Conservation (phyloP, 1,140 invertebrate genomes). For the Drosophila setifemur region DNA sequence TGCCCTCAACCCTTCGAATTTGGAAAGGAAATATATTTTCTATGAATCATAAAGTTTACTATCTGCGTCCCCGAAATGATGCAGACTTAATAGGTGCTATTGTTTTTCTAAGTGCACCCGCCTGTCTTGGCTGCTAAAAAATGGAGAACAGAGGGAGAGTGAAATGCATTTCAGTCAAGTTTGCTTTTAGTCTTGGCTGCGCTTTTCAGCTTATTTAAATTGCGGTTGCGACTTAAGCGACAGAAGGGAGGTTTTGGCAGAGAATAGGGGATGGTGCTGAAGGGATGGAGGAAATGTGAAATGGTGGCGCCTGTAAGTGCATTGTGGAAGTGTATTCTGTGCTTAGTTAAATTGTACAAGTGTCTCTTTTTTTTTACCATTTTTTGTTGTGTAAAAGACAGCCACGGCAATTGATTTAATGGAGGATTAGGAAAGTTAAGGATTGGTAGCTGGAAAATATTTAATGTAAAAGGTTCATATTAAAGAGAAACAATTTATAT, state of each 20-base stretch:
- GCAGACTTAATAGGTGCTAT: too few relatives aligned
- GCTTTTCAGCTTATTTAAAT: constrained; percentile 68
- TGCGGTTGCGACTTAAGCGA: constrained; percentile 29
- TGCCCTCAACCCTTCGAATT: too few relatives aligned
- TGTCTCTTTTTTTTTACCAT: constrained; percentile 6
- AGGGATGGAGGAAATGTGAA: constrained; percentile 14
- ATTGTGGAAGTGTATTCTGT: constrained; percentile 37
- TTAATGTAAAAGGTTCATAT: too few relatives aligned
- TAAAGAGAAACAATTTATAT: too few relatives aligned
- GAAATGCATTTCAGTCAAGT: constrained; percentile 57
- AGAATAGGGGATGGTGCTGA: neutral
- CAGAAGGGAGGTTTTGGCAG: neutral
- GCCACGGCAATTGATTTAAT: constrained; percentile 11
- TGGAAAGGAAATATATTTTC: too few relatives aligned
- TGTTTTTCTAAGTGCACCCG: too few relatives aligned
- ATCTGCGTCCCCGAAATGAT: too few relatives aligned
- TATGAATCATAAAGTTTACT: too few relatives aligned
- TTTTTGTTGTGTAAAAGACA: constrained; percentile 1
- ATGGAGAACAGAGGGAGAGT: neutral
- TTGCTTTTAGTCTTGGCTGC: constrained; percentile 59
- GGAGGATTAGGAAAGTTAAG: neutral
- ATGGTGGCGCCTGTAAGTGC: constrained; percentile 4
- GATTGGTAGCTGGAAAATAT: neutral
- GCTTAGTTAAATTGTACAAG: constrained; percentile 36
- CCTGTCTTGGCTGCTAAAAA: neutral